Base-by-base conservation (phyloP, 2,797 vertebrate species). In the Gallinago nigripennis region DNA sequence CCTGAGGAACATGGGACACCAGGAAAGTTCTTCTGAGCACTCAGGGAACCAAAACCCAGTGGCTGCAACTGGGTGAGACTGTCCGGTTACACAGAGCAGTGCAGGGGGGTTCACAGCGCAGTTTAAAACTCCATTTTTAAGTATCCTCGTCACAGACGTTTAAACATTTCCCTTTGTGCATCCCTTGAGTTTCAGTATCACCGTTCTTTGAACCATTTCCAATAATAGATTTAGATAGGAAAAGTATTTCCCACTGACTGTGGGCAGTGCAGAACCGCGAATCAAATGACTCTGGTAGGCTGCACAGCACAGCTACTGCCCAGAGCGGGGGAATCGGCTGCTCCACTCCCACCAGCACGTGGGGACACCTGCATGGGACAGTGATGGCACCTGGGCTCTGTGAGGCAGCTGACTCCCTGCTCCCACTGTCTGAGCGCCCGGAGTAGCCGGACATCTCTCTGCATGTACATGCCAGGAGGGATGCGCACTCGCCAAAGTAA, bases 381-480 rank as follows among this genome's bases (percentile, higher is more conserved):
- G 11, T 1, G 33, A n/a, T 15, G 15, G 10, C 2, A 4, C 35
- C n/a, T 0, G 0, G 46, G 60, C 30, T 76, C 81, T 12, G 27
- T 1, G 1, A 33, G 56, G 80, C 90, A 80, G 58, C 66, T 1
- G 7, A 48, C 15, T 39, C 53, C 50, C 51, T 0, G 11, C 45
- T 48, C 60, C 54, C 0, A 2, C 41, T 63, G 82, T 56, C 48
- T 41, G 9, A 24, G 70, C 0, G 0, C 45, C 31, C 0, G 0
- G 65, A 73, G 45, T 48, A 27, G 56, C 68, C 3, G 1, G 27
- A 45, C 0, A 11, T 33, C 58, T 50, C 66, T 69, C 51, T 1
- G 2, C 53, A 61, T 19, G 69, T 56, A 35, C 1, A 2, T 39
- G 25, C 45, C 17, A 13, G 35, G 39, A 46, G 0, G 0, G 54